Evolutionary conservation across 2,113 vertebrate genomes (phyloP).

Genomic region (Epinephelus cyanopodus): DNA sequence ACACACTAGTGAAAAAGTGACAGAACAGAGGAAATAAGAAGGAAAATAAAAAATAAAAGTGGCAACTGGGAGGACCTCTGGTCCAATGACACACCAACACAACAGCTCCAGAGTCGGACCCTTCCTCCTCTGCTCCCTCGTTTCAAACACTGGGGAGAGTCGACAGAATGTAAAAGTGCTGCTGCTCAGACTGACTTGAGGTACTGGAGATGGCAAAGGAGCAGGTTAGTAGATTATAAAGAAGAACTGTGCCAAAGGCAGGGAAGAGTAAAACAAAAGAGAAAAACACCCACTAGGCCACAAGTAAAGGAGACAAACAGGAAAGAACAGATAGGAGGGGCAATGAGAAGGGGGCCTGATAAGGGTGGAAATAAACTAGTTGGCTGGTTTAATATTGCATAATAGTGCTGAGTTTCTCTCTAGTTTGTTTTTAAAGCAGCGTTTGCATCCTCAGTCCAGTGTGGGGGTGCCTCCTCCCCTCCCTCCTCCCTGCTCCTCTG

Average conservation of each 20-base stretch:
- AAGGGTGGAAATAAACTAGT: slow-evolving; percentile 83
- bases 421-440: slow-evolving; percentile 81
- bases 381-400: slow-evolving; percentile 99
- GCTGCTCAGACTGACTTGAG: slow-evolving; percentile 85
- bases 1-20: slow-evolving; percentile 59
- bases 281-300: slow-evolving; percentile 56
- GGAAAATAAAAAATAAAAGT: slow-evolving; percentile 45
- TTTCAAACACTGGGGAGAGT: slow-evolving; percentile 41
- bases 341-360: slow-evolving; percentile 72
- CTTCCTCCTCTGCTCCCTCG: slow-evolving; percentile 37
- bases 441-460: slow-evolving; percentile 82
- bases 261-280: slow-evolving; percentile 80
- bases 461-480: slow-evolving; percentile 72
- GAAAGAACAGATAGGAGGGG: slow-evolving; percentile 57
- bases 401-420: slow-evolving; percentile 92
- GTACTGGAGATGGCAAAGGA: slow-evolving; percentile 75
- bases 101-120: slow-evolving; percentile 29
- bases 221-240: slow-evolving; percentile 65
- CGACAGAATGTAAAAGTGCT: slow-evolving; percentile 92
- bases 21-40: slow-evolving; percentile 19
- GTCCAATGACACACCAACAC: slow-evolving; percentile 25
- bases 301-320: slow-evolving; percentile 47
- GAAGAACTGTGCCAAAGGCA: slow-evolving; percentile 55
- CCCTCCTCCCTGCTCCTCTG: slow-evolving; percentile 83
- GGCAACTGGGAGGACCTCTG: slow-evolving; percentile 41